Evolutionary conservation across 2,888 invertebrate species (phyloP).

Genomic region (Microdon myrmicae): DNA sequence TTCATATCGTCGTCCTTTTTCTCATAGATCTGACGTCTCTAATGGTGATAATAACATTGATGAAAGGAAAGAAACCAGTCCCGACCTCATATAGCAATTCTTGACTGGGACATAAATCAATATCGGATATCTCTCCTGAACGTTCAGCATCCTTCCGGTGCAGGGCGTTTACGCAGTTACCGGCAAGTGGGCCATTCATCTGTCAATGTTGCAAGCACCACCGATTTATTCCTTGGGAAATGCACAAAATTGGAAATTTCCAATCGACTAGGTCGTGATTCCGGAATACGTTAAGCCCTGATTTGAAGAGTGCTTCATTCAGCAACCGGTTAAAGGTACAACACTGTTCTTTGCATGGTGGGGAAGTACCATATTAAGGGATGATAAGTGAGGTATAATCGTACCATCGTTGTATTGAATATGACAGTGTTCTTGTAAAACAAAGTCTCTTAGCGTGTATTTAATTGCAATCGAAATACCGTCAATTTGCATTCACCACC

Average conservation of each 20-base stretch:
- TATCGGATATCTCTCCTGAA: constrained; percentile 14
- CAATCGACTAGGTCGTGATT: constrained; percentile 45
- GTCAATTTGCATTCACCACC: constrained; percentile 41
- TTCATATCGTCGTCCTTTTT: constrained; percentile 26
- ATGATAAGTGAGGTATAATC: not conserved
- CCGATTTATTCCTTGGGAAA: constrained; percentile 15
- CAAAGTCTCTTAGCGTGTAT: constrained; percentile 45
- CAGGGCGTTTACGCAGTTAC: not conserved
- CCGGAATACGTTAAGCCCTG: constrained; percentile 21
- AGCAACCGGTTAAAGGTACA: constrained; percentile 27
- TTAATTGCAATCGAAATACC: constrained; percentile 48
- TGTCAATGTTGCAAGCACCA: constrained; percentile 17
- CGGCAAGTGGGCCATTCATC: constrained; percentile 20
- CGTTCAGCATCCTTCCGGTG: constrained; percentile 2
- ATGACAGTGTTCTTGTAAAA: constrained; percentile 26
- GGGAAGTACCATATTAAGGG: not conserved
- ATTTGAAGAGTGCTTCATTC: constrained; percentile 13
- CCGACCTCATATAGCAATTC: constrained; percentile 9
- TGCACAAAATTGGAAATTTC: constrained; percentile 49
- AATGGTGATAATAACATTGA: constrained; percentile 49
- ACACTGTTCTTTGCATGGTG: too few relatives aligned
- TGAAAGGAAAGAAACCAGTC: constrained; percentile 48
- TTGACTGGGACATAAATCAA: constrained; percentile 16
- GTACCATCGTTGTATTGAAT: not conserved
- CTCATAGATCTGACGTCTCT: constrained; percentile 31